phyloP scores from a whole-genome alignment of 2,113 vertebrate species.

The Dicrurus megarhynchus region DNA sequence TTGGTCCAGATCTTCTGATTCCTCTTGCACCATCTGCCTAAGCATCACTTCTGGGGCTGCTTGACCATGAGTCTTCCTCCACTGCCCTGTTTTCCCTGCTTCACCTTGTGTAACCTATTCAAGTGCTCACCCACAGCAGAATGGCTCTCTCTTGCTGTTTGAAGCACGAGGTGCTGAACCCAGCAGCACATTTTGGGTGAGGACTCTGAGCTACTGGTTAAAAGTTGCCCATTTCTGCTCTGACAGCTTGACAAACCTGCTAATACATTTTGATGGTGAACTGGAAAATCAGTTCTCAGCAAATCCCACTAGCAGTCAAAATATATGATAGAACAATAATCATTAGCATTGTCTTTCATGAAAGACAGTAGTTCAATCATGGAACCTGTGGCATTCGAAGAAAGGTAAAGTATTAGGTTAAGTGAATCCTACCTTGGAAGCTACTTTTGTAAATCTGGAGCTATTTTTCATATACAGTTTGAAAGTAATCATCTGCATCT shows the following conservation, averaged over 20 bases:
- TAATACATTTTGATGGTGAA: neutral
- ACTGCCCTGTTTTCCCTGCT: neutral
- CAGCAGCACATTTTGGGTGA: neutral
- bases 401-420: neutral
- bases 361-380: neutral
- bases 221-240: neutral
- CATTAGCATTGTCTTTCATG: neutral
- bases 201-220: neutral
- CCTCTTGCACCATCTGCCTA: neutral
- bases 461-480: neutral
- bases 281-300: neutral
- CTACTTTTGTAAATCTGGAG: neutral
- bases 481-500: neutral
- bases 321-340: neutral
- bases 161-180: fast-evolving
- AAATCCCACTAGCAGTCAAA: neutral
- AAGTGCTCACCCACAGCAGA: neutral
- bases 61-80: neutral
- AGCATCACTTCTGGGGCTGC: neutral
- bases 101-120: neutral
- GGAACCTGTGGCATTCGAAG: neutral
- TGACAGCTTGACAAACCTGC: neutral
- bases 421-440: neutral
- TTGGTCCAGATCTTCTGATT: neutral
- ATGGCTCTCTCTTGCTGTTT: neutral